Percentiles rank a stretch among this genome's conserved stretches.
These are phyloP conservation scores for Morpho achilles DNA, from an alignment of 2,888 invertebrate genomes.

Conservation along the genomic window DNA sequence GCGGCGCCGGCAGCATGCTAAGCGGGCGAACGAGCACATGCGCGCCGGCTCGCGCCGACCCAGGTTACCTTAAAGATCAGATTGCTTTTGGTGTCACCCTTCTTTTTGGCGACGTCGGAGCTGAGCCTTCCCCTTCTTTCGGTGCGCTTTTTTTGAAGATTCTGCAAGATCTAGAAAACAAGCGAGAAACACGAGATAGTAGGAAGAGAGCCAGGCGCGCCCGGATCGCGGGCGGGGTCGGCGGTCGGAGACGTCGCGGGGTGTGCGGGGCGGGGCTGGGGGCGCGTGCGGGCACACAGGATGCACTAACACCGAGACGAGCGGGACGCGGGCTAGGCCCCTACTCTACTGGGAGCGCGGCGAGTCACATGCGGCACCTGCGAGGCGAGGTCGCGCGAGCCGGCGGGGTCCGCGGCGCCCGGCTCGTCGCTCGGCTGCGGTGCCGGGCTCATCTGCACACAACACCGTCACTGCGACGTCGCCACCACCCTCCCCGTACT, in stretches of 20 bases:
- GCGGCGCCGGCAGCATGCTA: constrained; percentile 73
- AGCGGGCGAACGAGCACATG: constrained; percentile 79
- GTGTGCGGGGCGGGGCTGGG: constrained; percentile 44
- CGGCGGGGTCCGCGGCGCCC: constrained; percentile 59
- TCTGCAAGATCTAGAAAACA: constrained; percentile 99
- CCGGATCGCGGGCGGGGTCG: constrained; percentile 55
- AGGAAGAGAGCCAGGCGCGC: constrained; percentile 81
- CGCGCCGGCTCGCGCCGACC: constrained; percentile 78
- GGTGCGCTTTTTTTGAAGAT: constrained; percentile 99
- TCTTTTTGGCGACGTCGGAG: constrained; percentile 95
- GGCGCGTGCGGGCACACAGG: constrained; percentile 47
- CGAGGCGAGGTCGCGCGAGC: constrained; percentile 72
- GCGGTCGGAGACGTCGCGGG: constrained; percentile 54
- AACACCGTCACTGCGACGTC: constrained; percentile 69
- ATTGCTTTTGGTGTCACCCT: constrained; percentile 97
- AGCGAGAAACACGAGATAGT: constrained; percentile 93
- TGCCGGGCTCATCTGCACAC: constrained; percentile 77
- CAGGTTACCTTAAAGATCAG: constrained; percentile 98
- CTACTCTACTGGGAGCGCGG: constrained; percentile 53
- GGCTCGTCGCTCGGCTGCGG: constrained; percentile 72
- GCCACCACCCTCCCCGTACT: constrained; percentile 66
- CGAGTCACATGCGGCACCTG: constrained; percentile 64
- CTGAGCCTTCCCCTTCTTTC: constrained; percentile 97
- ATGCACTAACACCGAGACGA: constrained; percentile 70
- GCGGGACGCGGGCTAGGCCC: constrained; percentile 66